phyloP scores from a whole-genome alignment of 2,888 invertebrate genomes.

The Epinotia ramella region DNA sequence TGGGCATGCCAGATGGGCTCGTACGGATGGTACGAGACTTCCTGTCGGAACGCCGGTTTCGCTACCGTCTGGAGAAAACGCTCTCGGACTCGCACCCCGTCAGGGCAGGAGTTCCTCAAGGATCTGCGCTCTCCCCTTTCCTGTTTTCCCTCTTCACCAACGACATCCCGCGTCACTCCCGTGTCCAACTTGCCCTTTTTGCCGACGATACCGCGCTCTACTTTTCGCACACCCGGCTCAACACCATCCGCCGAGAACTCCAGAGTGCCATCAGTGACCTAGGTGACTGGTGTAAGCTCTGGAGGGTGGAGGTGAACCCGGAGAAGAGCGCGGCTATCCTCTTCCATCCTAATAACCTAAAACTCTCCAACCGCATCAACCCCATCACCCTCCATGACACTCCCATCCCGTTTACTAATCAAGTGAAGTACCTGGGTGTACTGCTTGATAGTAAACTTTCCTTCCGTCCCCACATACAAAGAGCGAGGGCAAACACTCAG shows the following conservation, averaged over 20 bases:
- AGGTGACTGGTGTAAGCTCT: not conserved
- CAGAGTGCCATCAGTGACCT: not conserved
- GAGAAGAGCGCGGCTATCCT: not conserved
- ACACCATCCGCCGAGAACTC: not conserved
- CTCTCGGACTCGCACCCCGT: slow-evolving; percentile 7
- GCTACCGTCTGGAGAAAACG: not conserved
- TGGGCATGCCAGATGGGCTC: slow-evolving; percentile 8
- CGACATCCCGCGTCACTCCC: not conserved
- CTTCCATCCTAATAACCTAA: not conserved
- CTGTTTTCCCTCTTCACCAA: slow-evolving; percentile 3
- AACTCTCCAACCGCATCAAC: fast-evolving
- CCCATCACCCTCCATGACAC: not conserved
- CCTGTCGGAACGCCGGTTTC: not conserved
- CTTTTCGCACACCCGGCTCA: not conserved
- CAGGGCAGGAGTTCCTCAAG: slow-evolving; percentile 26
- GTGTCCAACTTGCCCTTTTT: not conserved
- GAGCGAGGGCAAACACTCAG: not conserved
- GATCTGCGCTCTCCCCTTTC: not conserved
- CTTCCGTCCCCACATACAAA: not conserved
- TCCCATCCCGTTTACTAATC: not conserved
- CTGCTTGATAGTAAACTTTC: not conserved
- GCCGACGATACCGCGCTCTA: slow-evolving; percentile 25
- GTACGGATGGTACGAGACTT: not conserved
- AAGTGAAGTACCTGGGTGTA: slow-evolving; percentile 9
- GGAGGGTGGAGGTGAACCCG: slow-evolving; percentile 12